Conservation (phyloP, 2,888 invertebrate species). For the Ophion obscuratus region DNA sequence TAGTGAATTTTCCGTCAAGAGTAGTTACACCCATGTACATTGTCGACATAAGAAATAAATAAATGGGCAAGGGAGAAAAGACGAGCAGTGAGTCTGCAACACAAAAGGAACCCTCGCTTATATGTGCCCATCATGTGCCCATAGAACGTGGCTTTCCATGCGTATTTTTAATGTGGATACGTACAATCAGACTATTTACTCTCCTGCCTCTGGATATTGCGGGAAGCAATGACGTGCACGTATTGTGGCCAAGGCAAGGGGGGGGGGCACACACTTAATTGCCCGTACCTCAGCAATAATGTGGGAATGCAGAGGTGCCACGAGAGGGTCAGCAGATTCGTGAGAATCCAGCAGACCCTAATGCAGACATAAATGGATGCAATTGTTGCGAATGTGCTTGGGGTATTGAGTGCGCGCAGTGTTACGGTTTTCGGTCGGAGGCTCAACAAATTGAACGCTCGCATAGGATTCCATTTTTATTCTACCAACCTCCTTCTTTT, state of each 20-base stretch:
- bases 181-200: background rate
- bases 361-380: constrained; percentile 49
- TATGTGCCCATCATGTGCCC: background rate
- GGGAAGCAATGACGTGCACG: constrained; percentile 34
- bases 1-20: constrained; percentile 25
- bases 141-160: background rate
- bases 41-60: constrained; percentile 15
- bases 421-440: background rate
- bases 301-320: constrained; percentile 58
- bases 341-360: constrained; percentile 58
- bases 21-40: constrained; percentile 5
- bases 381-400: constrained; percentile 24
- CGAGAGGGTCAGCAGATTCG: constrained; percentile 60
- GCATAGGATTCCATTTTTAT: no score
- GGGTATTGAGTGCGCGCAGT: no score
- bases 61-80: constrained; percentile 12
- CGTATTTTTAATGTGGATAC: constrained; percentile 7
- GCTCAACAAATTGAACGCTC: background rate
- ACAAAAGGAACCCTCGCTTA: constrained; percentile 19
- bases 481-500: no score
- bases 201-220: constrained; percentile 42
- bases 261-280: constrained; percentile 51
- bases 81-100: constrained; percentile 15
- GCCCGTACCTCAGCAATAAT: constrained; percentile 57
- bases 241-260: background rate